Conservation (phyloP, 2,113 vertebrate genomes). For the Cynocephalus volans region DNA sequence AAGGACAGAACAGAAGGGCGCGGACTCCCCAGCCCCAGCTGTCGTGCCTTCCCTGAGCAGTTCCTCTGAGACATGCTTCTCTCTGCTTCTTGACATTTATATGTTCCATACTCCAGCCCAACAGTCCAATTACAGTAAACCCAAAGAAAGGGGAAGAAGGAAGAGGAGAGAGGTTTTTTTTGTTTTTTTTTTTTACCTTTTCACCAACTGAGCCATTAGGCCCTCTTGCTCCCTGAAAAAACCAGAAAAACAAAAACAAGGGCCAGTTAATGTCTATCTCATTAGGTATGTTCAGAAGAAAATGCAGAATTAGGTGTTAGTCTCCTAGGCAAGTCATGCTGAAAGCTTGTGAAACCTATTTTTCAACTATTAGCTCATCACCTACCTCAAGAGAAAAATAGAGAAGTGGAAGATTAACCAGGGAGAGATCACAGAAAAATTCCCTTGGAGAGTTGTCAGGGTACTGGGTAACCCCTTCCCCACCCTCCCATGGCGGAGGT, state of each 20-base stretch:
- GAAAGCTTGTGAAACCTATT: neutral
- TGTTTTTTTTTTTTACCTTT: constrained; percentile 90
- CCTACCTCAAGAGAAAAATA: neutral
- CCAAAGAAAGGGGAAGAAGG: neutral
- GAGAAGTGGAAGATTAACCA: neutral
- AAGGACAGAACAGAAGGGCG: neutral
- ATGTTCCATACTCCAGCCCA: neutral
- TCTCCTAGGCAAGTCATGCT: neutral
- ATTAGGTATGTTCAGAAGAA: neutral
- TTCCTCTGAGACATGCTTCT: neutral
- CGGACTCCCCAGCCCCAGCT: neutral
- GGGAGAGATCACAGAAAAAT: neutral
- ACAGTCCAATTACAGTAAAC: neutral
- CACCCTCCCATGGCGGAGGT: neutral
- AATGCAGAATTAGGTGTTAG: neutral
- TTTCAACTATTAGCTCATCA: neutral
- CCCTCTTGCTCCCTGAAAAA: constrained; percentile 93
- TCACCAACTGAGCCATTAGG: constrained; percentile 90
- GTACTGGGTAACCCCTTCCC: fast-evolving
- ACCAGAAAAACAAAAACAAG: neutral
- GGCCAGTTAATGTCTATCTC: neutral
- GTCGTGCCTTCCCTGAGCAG: neutral
- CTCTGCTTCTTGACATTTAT: neutral
- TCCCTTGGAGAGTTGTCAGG: neutral
- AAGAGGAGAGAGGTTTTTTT: neutral